Conservation (phyloP, 2,888 invertebrate genomes). For the Coenonympha glycerion region DNA sequence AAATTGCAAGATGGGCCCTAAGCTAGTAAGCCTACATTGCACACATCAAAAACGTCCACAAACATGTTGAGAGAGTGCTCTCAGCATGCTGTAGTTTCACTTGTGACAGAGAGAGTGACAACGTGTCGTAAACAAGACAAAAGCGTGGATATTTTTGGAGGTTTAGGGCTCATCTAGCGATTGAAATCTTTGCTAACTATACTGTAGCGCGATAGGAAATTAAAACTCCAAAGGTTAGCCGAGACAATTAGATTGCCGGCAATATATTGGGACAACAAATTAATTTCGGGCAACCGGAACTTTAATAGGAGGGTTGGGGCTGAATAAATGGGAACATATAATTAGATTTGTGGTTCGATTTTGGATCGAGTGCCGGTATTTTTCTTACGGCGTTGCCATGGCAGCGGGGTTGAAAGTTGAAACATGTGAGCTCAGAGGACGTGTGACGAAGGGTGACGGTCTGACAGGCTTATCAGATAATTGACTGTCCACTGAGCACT, state of each 20-base stretch:
- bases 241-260: constrained; percentile 54
- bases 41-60: no score
- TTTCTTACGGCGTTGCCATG: constrained; percentile 43
- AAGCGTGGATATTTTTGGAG: no score
- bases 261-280: constrained; percentile 48
- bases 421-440: constrained; percentile 31
- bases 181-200: not conserved
- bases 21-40: no score
- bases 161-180: no score
- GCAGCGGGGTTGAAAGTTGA: constrained; percentile 36
- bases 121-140: no score
- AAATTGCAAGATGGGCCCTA: no score
- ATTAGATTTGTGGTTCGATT: constrained; percentile 44
- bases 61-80: no score
- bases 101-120: no score
- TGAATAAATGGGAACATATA: constrained; percentile 40
- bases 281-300: constrained; percentile 43
- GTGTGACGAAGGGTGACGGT: constrained; percentile 37
- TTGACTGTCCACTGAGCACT: constrained; percentile 54
- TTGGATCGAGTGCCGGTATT: constrained; percentile 36
- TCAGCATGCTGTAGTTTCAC: no score
- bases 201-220: constrained; percentile 25
- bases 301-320: constrained; percentile 26
- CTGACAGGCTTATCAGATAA: constrained; percentile 70
- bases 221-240: constrained; percentile 39